These are phyloP conservation scores for Drosophila malerkotliana DNA, from an alignment of 1,140 invertebrate genomes.

Conservation along the genomic window DNA sequence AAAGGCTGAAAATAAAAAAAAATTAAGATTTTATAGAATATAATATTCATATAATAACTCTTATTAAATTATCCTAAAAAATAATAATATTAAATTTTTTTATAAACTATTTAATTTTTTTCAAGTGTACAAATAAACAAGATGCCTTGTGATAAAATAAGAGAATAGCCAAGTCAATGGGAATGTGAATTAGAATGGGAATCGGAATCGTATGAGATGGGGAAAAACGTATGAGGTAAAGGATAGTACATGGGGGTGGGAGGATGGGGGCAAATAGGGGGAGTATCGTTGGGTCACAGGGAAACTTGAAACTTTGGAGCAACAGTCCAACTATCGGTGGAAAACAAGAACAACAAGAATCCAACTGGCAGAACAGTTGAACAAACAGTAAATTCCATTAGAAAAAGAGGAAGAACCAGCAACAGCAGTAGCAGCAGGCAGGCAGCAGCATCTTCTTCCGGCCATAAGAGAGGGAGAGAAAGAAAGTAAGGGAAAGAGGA, in stretches of 20 bases:
- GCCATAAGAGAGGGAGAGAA: conserved; percentile 2
- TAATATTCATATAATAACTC: background rate
- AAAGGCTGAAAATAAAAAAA: background rate
- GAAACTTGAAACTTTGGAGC: conserved; percentile 44
- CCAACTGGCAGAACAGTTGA: conserved; percentile 56
- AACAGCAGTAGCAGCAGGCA: conserved; percentile 13
- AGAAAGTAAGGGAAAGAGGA: conserved; percentile 8
- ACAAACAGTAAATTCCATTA: conserved; percentile 55
- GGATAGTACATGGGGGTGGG: conserved; percentile 6
- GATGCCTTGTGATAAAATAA: conserved; percentile 26
- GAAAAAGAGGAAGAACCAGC: conserved; percentile 24
- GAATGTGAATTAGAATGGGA: conserved; percentile 27
- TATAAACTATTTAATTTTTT: background rate
- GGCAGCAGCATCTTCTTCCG: conserved; percentile 3
- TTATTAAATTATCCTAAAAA: background rate
- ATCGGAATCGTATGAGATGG: conserved; percentile 14
- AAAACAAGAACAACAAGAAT: conserved; percentile 7
- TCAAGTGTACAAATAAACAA: conserved; percentile 22
- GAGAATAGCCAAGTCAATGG: conserved; percentile 21
- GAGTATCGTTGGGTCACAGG: conserved; percentile 25
- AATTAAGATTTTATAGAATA: background rate
- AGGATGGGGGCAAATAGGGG: conserved; percentile 1
- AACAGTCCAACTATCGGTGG: conserved; percentile 43
- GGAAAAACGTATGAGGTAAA: conserved; percentile 13
- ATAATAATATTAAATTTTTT: background rate